Evolutionary conservation across 2,797 vertebrate species (phyloP).

Genomic region (Lacerta viridis): DNA sequence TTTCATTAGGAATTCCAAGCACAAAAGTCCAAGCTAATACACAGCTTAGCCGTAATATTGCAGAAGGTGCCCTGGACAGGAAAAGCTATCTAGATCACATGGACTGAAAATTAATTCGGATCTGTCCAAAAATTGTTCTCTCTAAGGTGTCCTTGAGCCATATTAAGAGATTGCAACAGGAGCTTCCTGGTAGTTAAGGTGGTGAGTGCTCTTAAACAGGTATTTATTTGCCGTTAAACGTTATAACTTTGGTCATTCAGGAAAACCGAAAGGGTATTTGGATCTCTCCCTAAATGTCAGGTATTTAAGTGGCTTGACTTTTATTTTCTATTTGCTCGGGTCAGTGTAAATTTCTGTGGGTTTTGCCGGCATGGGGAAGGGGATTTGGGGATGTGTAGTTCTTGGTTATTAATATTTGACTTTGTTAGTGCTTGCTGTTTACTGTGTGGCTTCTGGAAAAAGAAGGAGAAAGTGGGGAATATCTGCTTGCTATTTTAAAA

Average conservation of each 20-base stretch:
- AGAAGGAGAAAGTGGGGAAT: constrained; percentile 58
- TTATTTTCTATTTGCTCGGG: constrained; percentile 88
- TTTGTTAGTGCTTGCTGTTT: constrained; percentile 87
- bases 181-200: constrained; percentile 41
- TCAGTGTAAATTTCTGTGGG: constrained; percentile 87
- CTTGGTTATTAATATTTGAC: constrained; percentile 89
- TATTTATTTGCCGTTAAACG: constrained; percentile 79
- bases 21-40: background rate
- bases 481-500: constrained; percentile 63
- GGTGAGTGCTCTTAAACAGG: constrained; percentile 61
- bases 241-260: constrained; percentile 78
- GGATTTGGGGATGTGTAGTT: constrained; percentile 84
- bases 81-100: constrained; percentile 41
- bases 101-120: constrained; percentile 52
- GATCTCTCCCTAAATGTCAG: constrained; percentile 84
- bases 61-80: constrained; percentile 43
- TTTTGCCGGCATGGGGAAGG: constrained; percentile 84
- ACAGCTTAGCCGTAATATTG: constrained; percentile 24
- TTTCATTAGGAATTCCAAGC: background rate
- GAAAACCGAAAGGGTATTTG: constrained; percentile 74
- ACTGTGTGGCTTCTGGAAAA: constrained; percentile 79
- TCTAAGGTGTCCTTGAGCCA: background rate
- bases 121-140: constrained; percentile 36
- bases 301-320: constrained; percentile 85
- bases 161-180: constrained; percentile 55